A percentile compares a stretch with the other conserved stretches of the same genome.
These are phyloP conservation scores for Neoaliturus tenellus DNA, from an alignment of 2,888 invertebrate species.

Conservation along the genomic window DNA sequence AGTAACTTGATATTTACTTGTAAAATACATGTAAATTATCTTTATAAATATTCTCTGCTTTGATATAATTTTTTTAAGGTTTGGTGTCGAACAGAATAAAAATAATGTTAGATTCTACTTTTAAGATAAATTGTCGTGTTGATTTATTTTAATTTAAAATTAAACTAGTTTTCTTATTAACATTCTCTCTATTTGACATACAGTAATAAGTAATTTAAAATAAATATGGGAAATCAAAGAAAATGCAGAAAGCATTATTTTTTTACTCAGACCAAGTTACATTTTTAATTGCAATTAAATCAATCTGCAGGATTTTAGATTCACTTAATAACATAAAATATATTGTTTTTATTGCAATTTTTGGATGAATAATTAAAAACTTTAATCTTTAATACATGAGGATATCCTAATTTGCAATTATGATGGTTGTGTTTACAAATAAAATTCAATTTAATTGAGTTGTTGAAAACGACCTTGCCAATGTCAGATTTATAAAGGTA, in stretches of 20 bases:
- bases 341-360: too few relatives aligned
- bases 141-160: neutral
- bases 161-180: neutral
- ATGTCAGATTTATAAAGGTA: neutral
- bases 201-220: neutral
- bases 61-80: neutral
- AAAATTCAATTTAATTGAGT: neutral
- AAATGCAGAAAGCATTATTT: too few relatives aligned
- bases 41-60: neutral
- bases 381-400: too few relatives aligned
- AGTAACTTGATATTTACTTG: neutral
- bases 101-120: neutral
- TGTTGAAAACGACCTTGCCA: neutral
- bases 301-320: too few relatives aligned
- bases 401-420: too few relatives aligned
- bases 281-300: too few relatives aligned
- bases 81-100: neutral
- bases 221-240: too few relatives aligned
- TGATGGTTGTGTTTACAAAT: too few relatives aligned
- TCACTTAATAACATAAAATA: too few relatives aligned
- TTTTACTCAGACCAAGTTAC: too few relatives aligned
- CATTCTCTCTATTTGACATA: too few relatives aligned
- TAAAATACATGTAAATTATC: conserved; percentile 1
- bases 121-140: neutral
- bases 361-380: too few relatives aligned